Conservation (phyloP, 2,888 invertebrate genomes). For the Pardosa pseudoannulata region DNA sequence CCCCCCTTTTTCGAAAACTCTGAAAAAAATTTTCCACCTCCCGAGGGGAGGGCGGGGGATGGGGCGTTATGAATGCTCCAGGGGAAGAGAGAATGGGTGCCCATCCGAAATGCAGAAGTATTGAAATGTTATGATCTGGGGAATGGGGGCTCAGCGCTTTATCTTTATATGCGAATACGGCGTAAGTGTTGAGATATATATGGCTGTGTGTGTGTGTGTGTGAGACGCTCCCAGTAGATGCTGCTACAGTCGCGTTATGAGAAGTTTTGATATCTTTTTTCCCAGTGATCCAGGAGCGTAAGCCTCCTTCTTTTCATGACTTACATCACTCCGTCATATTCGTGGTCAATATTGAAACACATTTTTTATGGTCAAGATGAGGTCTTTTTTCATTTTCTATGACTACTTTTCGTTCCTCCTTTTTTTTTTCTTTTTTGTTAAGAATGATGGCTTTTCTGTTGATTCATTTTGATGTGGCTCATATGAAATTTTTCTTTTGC, state of each 20-base stretch:
- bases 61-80: constrained; percentile 29
- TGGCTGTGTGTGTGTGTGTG: not conserved
- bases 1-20: not conserved
- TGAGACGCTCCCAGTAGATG: constrained; percentile 23
- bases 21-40: constrained; percentile 11
- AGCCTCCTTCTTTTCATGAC: constrained; percentile 22
- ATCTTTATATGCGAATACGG: constrained; percentile 32
- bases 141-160: constrained; percentile 43
- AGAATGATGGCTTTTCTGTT: not conserved
- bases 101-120: constrained; percentile 47
- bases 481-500: not conserved
- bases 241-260: constrained; percentile 31
- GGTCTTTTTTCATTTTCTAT: not conserved
- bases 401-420: not conserved
- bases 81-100: constrained; percentile 16
- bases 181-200: constrained; percentile 6
- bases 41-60: constrained; percentile 6
- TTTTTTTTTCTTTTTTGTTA: not conserved
- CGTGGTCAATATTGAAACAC: constrained; percentile 48
- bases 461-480: not conserved
- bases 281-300: constrained; percentile 21
- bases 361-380: constrained; percentile 43
- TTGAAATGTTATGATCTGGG: constrained; percentile 71
- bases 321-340: constrained; percentile 65
- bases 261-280: constrained; percentile 49